Evolutionary conservation across 2,797 vertebrate species (phyloP).

Genomic region (Micrastur ruficollis): DNA sequence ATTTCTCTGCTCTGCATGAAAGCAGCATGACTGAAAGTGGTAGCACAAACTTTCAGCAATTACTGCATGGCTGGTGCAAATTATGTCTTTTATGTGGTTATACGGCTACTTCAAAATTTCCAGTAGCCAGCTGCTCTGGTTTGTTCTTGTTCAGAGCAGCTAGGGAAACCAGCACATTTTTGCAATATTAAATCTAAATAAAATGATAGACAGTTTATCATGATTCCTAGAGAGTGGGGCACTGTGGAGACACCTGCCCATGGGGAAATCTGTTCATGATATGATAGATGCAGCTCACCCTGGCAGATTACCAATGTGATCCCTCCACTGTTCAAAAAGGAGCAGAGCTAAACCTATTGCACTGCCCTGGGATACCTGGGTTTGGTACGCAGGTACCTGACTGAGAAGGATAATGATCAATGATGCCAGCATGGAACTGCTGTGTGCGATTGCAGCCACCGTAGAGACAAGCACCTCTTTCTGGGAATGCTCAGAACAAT

Average conservation of each 20-base stretch:
- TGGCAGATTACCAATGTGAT: neutral
- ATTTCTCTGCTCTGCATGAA: neutral
- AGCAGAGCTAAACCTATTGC: neutral
- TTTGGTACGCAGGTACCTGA: neutral
- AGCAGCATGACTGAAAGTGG: neutral
- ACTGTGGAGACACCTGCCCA: neutral
- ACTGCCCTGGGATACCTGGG: neutral
- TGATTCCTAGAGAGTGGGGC: neutral
- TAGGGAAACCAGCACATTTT: neutral
- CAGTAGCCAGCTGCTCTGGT: neutral
- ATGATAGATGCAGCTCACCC: neutral
- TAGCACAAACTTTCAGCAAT: neutral
- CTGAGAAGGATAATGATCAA: neutral
- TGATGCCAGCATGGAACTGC: rapidly evolving
- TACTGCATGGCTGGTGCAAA: neutral
- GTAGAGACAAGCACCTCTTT: neutral
- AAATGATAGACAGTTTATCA: neutral
- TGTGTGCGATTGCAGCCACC: neutral
- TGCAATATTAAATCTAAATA: neutral
- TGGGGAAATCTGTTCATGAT: neutral
- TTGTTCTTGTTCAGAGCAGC: neutral
- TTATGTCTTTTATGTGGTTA: neutral
- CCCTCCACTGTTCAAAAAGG: neutral
- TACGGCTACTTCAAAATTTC: neutral
- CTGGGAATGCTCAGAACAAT: neutral